Base-by-base conservation (phyloP, 2,113 vertebrate species). In the Nothocercus julius region DNA sequence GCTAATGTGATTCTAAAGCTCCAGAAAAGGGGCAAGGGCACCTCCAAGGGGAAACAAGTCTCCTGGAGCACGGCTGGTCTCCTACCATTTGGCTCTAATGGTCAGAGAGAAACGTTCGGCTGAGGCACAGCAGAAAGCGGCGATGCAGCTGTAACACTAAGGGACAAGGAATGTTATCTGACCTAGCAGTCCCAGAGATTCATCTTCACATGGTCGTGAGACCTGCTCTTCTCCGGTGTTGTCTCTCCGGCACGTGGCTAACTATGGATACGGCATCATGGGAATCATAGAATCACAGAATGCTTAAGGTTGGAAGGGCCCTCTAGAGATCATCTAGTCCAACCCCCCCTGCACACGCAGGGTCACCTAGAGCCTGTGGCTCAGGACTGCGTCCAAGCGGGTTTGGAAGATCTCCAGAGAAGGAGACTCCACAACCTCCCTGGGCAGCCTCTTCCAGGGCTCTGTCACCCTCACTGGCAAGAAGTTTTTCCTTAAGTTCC, bases 231-330 rank as follows among this genome's bases (percentile, higher is more conserved):
- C 66, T 45, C 70, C 87, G 76, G 9, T 16, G 24, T 13, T 91
- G 44, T 44, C 25, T 30, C 58, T 56, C 34, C 34, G 21, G 38
- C 13, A 22, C 56, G 59, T 56, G 44, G 81, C 44, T 40, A 25
- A 10, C 69, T 51, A 40, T 5, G 14, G 0, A 0, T 30, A 56
- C 18, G 54, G 12, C 1, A 1, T 2, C 17, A 5, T 8, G 16
- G 10, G 32, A 24, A 25, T 66, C 66, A n/a, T n/a, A n/a, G n/a
- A n/a, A n/a, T n/a, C n/a, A n/a, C n/a, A n/a, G n/a, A n/a, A n/a
- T n/a, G n/a, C n/a, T n/a, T n/a, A n/a, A n/a, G n/a, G n/a, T n/a
- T n/a, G n/a, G n/a, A n/a, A n/a, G n/a, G n/a, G n/a, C n/a, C n/a
- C n/a, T n/a, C n/a, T n/a, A n/a, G n/a, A n/a, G n/a, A n/a, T n/a